Conservation (phyloP, 2,888 invertebrate species). For the Theodoxus fluviatilis region DNA sequence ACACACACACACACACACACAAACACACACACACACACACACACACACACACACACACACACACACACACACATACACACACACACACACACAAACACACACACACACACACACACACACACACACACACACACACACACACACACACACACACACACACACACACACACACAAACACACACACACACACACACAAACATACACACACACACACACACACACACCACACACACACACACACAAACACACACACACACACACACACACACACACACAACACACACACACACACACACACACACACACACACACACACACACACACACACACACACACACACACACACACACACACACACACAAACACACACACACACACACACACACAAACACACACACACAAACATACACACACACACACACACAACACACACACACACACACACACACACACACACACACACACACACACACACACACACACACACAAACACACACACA, state of each 20-base stretch:
- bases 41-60: neutral
- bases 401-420: neutral
- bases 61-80: slow-evolving; percentile 16
- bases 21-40: slow-evolving; percentile 4
- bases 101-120: slow-evolving; percentile 22
- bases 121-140: slow-evolving; percentile 20
- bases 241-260: neutral
- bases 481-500: too few species aligned
- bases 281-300: slow-evolving; percentile 66
- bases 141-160: slow-evolving; percentile 22
- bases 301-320: neutral
- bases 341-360: neutral
- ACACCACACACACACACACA: neutral
- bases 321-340: neutral
- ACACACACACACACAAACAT: neutral
- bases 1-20: slow-evolving; percentile 12
- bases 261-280: neutral
- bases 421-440: neutral
- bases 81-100: neutral
- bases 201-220: neutral
- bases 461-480: neutral
- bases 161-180: neutral
- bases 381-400: too few species aligned
- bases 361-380: neutral
- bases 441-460: neutral